Base-by-base conservation (phyloP, 2,888 invertebrate species). In the Phlogophora meticulosa region DNA sequence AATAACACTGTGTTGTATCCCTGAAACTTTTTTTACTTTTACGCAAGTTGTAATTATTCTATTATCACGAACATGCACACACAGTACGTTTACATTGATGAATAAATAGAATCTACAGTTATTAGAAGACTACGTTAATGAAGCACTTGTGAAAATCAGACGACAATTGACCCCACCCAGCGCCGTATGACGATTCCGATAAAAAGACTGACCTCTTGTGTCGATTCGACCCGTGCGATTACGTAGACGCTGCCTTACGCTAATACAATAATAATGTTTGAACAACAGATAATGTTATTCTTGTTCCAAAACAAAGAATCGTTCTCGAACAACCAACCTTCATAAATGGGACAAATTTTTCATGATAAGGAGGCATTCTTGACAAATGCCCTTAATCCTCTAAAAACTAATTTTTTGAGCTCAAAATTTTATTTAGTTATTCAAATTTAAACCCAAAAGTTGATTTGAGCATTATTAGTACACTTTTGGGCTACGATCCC, bases 151-250 rank as follows among this genome's bases (percentile, higher is more conserved):
- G 79, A 87, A 88, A 88, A 91, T 91, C 89, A 90, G 85, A 82
- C 91, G 86, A 87, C 83, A 90, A 90, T 91, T 94, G 93, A 94
- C 93, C 93, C 80, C 77, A 48, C 71, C 52, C 58, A 71, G 61
- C 85, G 85, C 48, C 28, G 70, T 88, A 87, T 70, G 71, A 76
- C 80, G 78, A 72, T 78, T 78, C 83, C 78, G 93, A 93, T 93
- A 92, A 91, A 90, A 83, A 83, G 81, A 78, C 80, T 87, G 85
- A 85, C 85, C 86, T 85, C 70, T 74, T 51, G 74, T 51, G 60
- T 51, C 76, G 63, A 49, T 63, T 45, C 73, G 67, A 67, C 67
- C 65, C 55, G 55, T 61, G 59, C 48, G 67, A 71, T 81, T 78
- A 76, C 68, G 70, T 38, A 52, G 49, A 55, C 63, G 43, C 45